phyloP scores from a whole-genome alignment of 2,888 invertebrate genomes.

The Agrotis exclamationis region DNA sequence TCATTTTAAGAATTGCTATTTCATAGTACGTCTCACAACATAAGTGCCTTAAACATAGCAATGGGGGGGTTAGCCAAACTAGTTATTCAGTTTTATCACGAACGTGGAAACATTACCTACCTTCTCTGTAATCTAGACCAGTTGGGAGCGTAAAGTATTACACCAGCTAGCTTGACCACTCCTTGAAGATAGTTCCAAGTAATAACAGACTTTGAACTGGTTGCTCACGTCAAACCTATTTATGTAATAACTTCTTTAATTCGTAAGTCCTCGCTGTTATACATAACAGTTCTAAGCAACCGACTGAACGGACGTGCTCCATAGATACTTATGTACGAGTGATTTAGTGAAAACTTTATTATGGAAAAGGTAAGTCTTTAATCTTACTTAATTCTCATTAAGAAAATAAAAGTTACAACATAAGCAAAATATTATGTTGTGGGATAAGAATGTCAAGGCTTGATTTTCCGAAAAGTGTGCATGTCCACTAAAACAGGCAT shows the following conservation, averaged over 20 bases:
- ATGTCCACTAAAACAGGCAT: background rate
- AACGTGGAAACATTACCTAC: constrained; percentile 28
- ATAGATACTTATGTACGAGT: constrained; percentile 44
- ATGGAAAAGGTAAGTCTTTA: constrained; percentile 65
- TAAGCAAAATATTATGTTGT: background rate
- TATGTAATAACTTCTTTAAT: constrained; percentile 65
- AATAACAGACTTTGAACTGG: constrained; percentile 55
- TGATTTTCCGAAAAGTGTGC: background rate
- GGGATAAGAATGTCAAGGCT: background rate
- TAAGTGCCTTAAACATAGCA: constrained; percentile 4
- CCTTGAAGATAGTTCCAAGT: constrained; percentile 32
- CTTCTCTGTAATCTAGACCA: constrained; percentile 21
- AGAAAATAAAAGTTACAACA: background rate
- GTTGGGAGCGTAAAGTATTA: constrained; percentile 34
- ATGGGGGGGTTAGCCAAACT: constrained; percentile 12
- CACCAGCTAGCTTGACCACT: constrained; percentile 17
- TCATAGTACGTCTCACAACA: background rate
- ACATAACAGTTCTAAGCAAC: constrained; percentile 66
- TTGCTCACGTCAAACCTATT: constrained; percentile 54
- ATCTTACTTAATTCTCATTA: background rate
- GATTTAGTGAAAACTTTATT: constrained; percentile 46
- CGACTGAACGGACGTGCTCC: constrained; percentile 68
- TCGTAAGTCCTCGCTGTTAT: constrained; percentile 53
- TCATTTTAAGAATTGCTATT: background rate
- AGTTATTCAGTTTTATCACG: constrained; percentile 26